phyloP scores from a whole-genome alignment of 2,797 vertebrate species.

The Novumbra hubbsi region DNA sequence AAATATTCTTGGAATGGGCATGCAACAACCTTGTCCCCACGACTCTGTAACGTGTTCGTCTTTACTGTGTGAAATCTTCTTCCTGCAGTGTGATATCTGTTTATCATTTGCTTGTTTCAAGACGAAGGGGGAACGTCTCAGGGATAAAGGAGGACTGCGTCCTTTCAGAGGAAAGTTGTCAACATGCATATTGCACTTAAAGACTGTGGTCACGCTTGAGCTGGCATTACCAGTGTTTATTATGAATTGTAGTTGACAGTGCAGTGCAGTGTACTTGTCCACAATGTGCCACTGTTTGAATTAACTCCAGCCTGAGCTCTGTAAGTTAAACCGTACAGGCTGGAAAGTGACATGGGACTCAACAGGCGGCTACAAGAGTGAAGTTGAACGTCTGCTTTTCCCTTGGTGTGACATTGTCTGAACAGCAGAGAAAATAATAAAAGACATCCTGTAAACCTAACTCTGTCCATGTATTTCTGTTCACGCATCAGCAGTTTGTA shows the following conservation, averaged over 20 bases:
- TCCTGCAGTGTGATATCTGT: neutral
- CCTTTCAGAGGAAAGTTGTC: neutral
- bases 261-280: neutral
- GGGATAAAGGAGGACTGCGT: neutral
- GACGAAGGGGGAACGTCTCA: neutral
- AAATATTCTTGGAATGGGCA: neutral
- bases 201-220: neutral
- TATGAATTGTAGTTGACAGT: neutral
- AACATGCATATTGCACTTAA: neutral
- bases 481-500: too few relatives aligned
- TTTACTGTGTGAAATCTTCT: neutral
- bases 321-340: neutral
- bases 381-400: neutral
- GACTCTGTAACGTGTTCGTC: neutral
- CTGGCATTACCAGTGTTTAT: neutral
- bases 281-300: neutral
- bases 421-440: too few relatives aligned
- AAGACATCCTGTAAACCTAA: too few relatives aligned
- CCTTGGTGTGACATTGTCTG: neutral
- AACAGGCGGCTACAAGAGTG: neutral
- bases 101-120: neutral
- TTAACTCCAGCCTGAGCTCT: neutral
- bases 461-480: too few relatives aligned
- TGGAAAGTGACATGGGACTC: neutral
- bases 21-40: neutral